phyloP scores from a whole-genome alignment of 2,888 invertebrate species.

The Andrena hattorfiana region DNA sequence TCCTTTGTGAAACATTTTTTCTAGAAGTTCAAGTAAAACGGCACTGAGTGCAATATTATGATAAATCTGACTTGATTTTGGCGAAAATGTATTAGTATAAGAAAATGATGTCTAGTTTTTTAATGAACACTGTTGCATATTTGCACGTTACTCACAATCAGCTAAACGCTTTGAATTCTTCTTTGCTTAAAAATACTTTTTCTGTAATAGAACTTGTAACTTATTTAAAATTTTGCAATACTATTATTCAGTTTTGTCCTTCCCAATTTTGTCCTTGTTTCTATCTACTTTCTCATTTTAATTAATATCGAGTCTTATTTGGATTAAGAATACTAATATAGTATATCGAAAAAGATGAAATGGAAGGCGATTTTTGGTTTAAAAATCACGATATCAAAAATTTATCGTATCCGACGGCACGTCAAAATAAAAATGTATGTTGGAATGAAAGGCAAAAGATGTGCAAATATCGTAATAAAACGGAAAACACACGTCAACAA shows the following conservation, averaged over 20 bases:
- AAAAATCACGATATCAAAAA: not conserved
- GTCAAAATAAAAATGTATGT: not conserved
- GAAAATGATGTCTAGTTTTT: not conserved
- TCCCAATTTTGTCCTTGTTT: no score
- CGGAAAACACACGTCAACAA: constrained; percentile 10
- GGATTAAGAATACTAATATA: not conserved
- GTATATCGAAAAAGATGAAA: not conserved
- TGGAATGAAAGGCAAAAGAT: not conserved
- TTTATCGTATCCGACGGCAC: not conserved
- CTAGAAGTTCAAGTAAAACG: not conserved
- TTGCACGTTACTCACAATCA: not conserved
- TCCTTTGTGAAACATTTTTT: not conserved
- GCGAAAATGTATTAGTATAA: not conserved
- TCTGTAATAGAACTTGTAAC: no score
- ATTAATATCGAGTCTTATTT: not conserved
- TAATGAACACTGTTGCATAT: no score
- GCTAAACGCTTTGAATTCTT: not conserved
- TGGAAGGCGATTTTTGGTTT: not conserved
- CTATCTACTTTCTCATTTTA: not conserved
- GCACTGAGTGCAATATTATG: no score
- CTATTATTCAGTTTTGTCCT: no score
- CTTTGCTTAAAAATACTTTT: no score
- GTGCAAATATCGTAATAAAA: not conserved
- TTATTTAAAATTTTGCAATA: no score
- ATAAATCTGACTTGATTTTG: no score